Evolutionary conservation across 2,113 vertebrate species (phyloP).

Genomic region (Rostratula benghalensis): DNA sequence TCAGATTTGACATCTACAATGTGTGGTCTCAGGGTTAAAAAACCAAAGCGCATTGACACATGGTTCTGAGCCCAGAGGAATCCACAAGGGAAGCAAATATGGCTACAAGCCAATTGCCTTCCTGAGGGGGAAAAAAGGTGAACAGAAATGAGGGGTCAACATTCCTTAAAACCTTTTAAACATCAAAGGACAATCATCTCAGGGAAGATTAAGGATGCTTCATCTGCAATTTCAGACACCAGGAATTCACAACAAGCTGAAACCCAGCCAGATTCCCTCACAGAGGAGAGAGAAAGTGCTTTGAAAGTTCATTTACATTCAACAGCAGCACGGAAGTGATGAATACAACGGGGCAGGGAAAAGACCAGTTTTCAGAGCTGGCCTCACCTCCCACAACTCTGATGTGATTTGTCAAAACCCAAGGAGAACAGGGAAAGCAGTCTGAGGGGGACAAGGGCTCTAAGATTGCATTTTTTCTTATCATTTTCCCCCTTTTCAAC

Average conservation of each 20-base stretch:
- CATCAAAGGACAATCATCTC: neutral
- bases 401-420: neutral
- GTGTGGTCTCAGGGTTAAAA: neutral
- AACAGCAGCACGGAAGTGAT: neutral
- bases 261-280: neutral
- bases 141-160: neutral
- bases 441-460: neutral
- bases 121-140: neutral
- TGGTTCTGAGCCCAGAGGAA: neutral
- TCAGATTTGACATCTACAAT: neutral
- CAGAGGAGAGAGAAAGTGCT: neutral
- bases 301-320: neutral
- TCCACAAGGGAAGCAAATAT: neutral
- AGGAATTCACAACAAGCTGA: neutral
- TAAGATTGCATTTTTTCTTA: neutral
- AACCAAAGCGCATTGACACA: accelerated
- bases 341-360: neutral
- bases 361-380: neutral
- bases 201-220: neutral
- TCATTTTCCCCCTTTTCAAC: neutral
- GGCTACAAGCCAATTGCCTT: neutral
- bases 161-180: neutral
- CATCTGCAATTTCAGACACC: neutral
- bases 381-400: neutral
- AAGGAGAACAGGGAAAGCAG: neutral